These are phyloP conservation scores for Syncerus caffer DNA, from an alignment of 2,797 vertebrate species.

Conservation along the genomic window DNA sequence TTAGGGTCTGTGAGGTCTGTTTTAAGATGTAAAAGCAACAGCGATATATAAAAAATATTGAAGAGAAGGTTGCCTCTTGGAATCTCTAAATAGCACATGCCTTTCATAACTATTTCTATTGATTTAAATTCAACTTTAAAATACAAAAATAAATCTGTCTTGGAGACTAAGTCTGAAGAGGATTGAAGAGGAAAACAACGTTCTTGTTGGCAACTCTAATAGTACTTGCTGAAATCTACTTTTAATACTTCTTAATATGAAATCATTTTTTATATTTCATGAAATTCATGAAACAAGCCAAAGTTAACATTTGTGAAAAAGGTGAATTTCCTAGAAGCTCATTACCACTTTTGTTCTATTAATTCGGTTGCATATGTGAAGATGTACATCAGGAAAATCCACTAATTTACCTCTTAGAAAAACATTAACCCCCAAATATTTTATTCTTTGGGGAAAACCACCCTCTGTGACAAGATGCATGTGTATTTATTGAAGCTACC, in stretches of 20 bases:
- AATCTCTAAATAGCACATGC: neutral
- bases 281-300: conserved; percentile 12
- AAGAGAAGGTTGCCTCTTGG: neutral
- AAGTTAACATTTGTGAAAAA: neutral
- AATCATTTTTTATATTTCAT: neutral
- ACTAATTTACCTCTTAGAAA: conserved; percentile 4
- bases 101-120: neutral
- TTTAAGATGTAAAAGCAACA: neutral
- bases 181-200: neutral
- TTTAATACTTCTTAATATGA: neutral
- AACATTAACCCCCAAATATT: neutral
- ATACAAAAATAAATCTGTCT: neutral
- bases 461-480: neutral
- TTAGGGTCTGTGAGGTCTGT: neutral
- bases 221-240: neutral
- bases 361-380: conserved; percentile 40
- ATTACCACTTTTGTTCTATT: neutral
- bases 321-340: neutral
- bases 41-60: neutral
- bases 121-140: conserved; percentile 8
- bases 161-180: neutral
- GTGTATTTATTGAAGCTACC: neutral
- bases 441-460: neutral
- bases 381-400: neutral
- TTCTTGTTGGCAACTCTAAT: neutral